These are phyloP conservation scores for Catotricha subobsoleta DNA, from an alignment of 2,888 invertebrate species.

Conservation along the genomic window DNA sequence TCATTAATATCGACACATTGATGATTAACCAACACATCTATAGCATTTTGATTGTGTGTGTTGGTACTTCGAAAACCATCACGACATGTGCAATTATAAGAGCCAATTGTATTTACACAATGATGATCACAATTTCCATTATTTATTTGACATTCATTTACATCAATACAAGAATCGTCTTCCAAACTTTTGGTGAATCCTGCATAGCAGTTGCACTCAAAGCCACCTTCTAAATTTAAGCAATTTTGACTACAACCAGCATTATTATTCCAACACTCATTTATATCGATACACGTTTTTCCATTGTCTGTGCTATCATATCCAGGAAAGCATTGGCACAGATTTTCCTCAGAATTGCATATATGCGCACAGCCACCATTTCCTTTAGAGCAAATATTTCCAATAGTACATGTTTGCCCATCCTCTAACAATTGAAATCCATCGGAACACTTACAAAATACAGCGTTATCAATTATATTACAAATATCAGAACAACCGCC, in stretches of 20 bases:
- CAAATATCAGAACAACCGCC: conserved; percentile 39
- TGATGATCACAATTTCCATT: conserved; percentile 19
- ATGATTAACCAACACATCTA: neutral
- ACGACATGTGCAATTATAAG: conserved; percentile 33
- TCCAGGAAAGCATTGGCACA: conserved; percentile 34
- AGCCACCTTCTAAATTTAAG: conserved; percentile 26
- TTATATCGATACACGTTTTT: conserved; percentile 24
- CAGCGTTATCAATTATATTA: conserved; percentile 18
- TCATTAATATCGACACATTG: conserved; percentile 2
- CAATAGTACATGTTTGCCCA: conserved; percentile 27
- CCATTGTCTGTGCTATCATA: conserved; percentile 19
- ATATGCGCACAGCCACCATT: conserved; percentile 45
- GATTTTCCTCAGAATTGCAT: conserved; percentile 30
- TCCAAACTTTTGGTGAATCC: conserved; percentile 24
- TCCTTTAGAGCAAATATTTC: conserved; percentile 34
- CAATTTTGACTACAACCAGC: conserved; percentile 21
- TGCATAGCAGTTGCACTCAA: conserved; percentile 29
- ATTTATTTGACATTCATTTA: conserved; percentile 30
- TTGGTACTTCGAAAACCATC: conserved; percentile 15
- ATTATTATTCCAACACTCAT: conserved; percentile 33
- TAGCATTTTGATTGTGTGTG: too few species aligned
- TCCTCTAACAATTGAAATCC: conserved; percentile 29
- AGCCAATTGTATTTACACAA: conserved; percentile 29
- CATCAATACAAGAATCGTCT: conserved; percentile 30
- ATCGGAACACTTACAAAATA: conserved; percentile 23